Conservation (phyloP, 1,140 invertebrate species). For the Drosophila lacteicornis region DNA sequence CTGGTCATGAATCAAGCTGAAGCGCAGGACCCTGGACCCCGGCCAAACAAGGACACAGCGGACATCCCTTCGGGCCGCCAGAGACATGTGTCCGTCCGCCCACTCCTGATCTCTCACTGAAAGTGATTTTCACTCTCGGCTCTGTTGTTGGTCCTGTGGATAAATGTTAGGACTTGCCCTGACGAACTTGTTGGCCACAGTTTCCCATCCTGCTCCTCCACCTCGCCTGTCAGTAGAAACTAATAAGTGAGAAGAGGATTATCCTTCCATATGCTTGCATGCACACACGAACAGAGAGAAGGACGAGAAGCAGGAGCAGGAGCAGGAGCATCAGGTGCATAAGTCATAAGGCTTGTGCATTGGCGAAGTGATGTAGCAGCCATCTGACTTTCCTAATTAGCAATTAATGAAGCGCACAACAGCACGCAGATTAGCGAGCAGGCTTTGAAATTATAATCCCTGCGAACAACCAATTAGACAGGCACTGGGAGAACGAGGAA, state of each 20-base stretch:
- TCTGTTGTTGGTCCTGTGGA: constrained; percentile 17
- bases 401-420: constrained; percentile 44
- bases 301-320: too few relatives aligned
- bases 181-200: constrained; percentile 28
- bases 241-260: constrained; percentile 24
- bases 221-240: constrained; percentile 4
- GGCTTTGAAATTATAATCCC: constrained; percentile 14
- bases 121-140: constrained; percentile 33
- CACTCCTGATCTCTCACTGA: constrained; percentile 9
- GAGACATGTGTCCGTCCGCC: constrained; percentile 19
- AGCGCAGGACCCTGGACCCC: neutral
- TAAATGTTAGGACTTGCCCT: constrained; percentile 33
- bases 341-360: constrained; percentile 12
- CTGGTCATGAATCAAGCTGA: constrained; percentile 39
- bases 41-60: constrained; percentile 12
- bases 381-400: constrained; percentile 18
- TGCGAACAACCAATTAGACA: neutral
- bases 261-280: constrained; percentile 9
- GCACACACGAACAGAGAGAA: neutral
- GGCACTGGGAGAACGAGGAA: constrained; percentile 1
- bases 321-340: constrained; percentile 26
- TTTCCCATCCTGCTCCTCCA: neutral
- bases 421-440: constrained; percentile 23
- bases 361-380: too few relatives aligned
- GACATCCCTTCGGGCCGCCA: neutral